Conservation (phyloP, 2,113 vertebrate species). For the Gallinago media region DNA sequence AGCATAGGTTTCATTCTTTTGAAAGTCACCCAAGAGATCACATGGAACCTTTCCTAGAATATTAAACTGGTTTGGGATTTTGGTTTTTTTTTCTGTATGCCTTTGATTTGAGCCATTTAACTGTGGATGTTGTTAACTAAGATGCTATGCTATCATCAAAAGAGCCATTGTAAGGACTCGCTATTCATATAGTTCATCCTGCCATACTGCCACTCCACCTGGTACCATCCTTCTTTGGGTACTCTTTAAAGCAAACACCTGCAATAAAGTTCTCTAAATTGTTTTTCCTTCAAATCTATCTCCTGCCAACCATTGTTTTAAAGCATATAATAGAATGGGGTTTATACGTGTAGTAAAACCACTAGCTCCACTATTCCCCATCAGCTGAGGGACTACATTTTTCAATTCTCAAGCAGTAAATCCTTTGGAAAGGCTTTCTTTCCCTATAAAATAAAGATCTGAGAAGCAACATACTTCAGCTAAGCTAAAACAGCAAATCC, state of each 20-base stretch:
- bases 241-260: neutral
- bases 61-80: neutral
- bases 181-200: neutral
- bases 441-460: neutral
- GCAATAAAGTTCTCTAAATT: neutral
- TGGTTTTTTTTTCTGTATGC: neutral
- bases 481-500: neutral
- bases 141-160: neutral
- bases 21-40: neutral
- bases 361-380: neutral
- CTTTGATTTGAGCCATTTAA: neutral
- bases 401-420: neutral
- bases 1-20: neutral
- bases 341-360: neutral
- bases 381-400: neutral
- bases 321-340: neutral
- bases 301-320: neutral
- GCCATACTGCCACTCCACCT: neutral
- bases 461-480: neutral
- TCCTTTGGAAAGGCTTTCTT: slow-evolving; percentile 13
- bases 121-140: neutral
- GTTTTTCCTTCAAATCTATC: neutral
- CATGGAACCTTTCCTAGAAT: neutral
- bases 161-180: neutral
- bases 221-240: neutral